phyloP scores from a whole-genome alignment of 2,797 vertebrate genomes.

The Typhlichthys subterraneus region DNA sequence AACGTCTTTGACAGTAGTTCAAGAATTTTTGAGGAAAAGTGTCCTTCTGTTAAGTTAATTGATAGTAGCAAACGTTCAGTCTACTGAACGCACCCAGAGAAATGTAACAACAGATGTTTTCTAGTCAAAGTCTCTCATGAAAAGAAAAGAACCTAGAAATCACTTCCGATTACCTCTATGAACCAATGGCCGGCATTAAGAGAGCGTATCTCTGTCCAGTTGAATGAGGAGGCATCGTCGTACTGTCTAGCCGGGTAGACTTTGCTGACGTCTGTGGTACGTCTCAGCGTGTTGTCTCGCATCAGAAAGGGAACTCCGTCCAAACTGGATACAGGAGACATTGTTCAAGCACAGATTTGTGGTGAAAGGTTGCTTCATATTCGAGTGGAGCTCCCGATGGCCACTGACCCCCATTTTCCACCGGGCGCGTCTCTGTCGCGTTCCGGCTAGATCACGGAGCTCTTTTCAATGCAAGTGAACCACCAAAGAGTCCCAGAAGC shows the following conservation, averaged over 20 bases:
- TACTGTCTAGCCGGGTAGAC: conserved; percentile 81
- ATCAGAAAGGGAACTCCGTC: conserved; percentile 95
- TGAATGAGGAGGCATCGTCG: conserved; percentile 86
- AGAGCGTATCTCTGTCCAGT: conserved; percentile 90
- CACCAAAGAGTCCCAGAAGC: no score
- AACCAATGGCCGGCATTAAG: conserved; percentile 96
- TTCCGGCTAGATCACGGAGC: no score
- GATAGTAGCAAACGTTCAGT: no score
- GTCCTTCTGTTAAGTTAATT: neutral
- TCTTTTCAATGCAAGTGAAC: no score
- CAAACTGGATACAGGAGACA: conserved; percentile 66
- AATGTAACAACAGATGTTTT: neutral
- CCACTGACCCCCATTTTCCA: no score
- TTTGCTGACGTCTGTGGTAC: conserved; percentile 87
- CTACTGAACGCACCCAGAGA: no score
- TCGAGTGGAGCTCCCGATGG: no score
- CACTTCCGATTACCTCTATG: conserved; percentile 78
- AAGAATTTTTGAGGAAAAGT: neutral
- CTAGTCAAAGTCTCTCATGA: no score
- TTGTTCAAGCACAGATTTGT: no score
- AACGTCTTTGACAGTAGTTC: no score
- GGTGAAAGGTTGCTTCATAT: no score
- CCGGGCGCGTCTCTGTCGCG: no score
- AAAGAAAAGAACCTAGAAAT: neutral
- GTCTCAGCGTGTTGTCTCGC: conserved; percentile 85